These are phyloP conservation scores for Sternarchorhynchus goeldii DNA, from an alignment of 2,797 vertebrate genomes.

Conservation along the genomic window DNA sequence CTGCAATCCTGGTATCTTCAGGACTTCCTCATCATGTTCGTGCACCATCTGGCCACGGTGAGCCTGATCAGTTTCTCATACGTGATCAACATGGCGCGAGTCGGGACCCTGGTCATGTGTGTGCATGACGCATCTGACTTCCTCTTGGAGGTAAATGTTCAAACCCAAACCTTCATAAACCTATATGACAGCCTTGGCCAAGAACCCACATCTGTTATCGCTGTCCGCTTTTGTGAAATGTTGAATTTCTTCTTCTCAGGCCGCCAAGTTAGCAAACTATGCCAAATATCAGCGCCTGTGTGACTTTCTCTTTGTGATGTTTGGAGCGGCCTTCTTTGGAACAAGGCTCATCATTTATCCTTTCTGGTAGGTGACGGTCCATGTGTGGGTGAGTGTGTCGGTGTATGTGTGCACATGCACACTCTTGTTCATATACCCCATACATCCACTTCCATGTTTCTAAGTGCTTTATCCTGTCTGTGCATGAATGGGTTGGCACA, in stretches of 20 bases:
- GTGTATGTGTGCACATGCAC: no score
- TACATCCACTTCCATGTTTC: no score
- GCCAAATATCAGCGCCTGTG: conserved; percentile 92
- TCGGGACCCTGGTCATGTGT: conserved; percentile 88
- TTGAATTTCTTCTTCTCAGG: conserved; percentile 70
- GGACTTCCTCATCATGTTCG: conserved; percentile 96
- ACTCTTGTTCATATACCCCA: no score
- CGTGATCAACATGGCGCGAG: conserved; percentile 91
- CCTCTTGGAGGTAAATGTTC: conserved; percentile 86
- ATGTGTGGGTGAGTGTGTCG: neutral
- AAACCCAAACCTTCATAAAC: no score
- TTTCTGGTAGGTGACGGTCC: conserved; percentile 83
- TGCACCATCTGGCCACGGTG: conserved; percentile 91
- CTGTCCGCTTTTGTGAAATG: neutral
- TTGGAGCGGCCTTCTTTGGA: conserved; percentile 86
- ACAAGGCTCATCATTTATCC: conserved; percentile 91
- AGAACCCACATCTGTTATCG: neutral
- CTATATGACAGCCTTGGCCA: no score
- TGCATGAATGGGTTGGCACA: neutral
- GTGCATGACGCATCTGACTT: conserved; percentile 91
- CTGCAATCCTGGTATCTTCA: conserved; percentile 54
- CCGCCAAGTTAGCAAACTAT: conserved; percentile 95
- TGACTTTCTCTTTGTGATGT: conserved; percentile 89
- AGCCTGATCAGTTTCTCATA: conserved; percentile 92
- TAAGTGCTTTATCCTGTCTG: neutral